Conservation (phyloP, 37 sponge, comb jelly and placozoan genomes). For the Theonella swinhoei region DNA sequence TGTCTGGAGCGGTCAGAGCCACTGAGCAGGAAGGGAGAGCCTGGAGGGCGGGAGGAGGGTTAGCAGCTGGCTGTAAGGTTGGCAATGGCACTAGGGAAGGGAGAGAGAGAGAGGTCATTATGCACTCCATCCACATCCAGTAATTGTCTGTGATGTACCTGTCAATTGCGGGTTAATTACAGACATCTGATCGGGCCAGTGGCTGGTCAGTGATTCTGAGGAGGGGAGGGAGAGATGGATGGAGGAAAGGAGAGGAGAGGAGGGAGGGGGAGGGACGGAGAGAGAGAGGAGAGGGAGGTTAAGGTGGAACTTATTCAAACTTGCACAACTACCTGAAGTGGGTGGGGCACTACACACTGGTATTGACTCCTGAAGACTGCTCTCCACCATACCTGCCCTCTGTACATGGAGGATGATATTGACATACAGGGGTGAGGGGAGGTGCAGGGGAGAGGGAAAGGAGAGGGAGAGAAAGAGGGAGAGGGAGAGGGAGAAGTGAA, state of each 20-base stretch:
- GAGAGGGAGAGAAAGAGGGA: slow-evolving; percentile 7
- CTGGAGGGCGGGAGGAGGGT: background rate
- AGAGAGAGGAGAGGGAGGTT: too few species aligned
- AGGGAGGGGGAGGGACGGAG: too few species aligned
- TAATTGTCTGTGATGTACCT: background rate
- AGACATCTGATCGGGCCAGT: background rate
- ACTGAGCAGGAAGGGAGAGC: background rate
- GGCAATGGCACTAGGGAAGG: background rate
- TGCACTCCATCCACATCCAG: too few species aligned
- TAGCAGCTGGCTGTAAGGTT: background rate
- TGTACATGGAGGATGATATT: background rate
- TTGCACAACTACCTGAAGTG: slow-evolving; percentile 5
- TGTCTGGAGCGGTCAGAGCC: background rate
- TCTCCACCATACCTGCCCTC: slow-evolving; percentile 13
- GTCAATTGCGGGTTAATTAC: background rate
- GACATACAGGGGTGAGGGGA: background rate
- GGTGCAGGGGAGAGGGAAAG: slow-evolving; percentile 1
- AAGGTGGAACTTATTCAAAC: too few species aligned
- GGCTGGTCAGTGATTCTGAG: background rate
- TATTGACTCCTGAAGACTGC: background rate
- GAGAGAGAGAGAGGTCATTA: background rate
- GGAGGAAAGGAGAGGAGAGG: too few species aligned
- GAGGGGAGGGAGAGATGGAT: too few species aligned
- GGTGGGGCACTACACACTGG: background rate
- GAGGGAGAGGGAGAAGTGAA: background rate